A percentile compares a stretch with the other conserved stretches of the same genome.
Evolutionary conservation across 2,797 vertebrate species (phyloP).

Genomic region (Selene dorsalis): DNA sequence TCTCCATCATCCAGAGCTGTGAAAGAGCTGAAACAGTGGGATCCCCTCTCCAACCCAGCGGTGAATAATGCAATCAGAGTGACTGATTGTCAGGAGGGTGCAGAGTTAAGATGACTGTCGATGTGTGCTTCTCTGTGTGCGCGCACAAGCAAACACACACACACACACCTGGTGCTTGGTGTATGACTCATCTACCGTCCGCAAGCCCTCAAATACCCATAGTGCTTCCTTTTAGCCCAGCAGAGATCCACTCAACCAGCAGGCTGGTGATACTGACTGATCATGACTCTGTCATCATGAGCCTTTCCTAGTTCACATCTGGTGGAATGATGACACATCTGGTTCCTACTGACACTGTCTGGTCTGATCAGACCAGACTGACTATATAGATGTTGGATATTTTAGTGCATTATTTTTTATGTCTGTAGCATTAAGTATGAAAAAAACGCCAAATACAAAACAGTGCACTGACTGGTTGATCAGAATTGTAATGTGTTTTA

Average conservation of each 20-base stretch:
- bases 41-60: constrained; percentile 55
- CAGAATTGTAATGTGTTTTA: neutral
- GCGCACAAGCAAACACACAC: neutral
- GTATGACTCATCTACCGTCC: constrained; percentile 71
- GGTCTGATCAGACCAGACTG: neutral
- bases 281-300: constrained; percentile 14
- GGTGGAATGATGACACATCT: constrained; percentile 9
- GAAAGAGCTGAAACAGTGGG: constrained; percentile 58
- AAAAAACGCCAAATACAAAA: neutral
- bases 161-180: constrained; percentile 39
- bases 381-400: neutral
- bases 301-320: constrained; percentile 12
- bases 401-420: neutral
- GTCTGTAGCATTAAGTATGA: neutral
- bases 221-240: constrained; percentile 38
- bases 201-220: constrained; percentile 48
- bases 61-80: constrained; percentile 76
- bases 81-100: constrained; percentile 63
- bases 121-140: constrained; percentile 3
- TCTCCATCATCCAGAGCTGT: constrained; percentile 50
- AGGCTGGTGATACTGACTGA: constrained; percentile 32
- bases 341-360: constrained; percentile 1
- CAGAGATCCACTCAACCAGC: constrained; percentile 41
- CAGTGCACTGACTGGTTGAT: neutral
- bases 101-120: constrained; percentile 46